Evolutionary conservation across 2,888 invertebrate species (phyloP).

Genomic region (Pasiphila rectangulata): DNA sequence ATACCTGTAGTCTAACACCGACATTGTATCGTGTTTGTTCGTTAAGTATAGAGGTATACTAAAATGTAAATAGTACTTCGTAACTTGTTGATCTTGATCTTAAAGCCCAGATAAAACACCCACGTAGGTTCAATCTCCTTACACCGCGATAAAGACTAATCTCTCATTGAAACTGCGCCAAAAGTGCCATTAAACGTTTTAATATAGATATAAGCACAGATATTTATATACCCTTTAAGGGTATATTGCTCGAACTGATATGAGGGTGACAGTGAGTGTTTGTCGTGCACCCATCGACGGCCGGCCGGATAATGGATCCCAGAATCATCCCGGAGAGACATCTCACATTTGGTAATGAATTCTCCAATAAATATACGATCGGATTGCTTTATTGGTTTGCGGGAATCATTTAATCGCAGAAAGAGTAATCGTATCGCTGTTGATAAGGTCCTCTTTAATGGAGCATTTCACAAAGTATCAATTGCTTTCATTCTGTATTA

Average conservation of each 20-base stretch:
- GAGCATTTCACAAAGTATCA: too few species aligned
- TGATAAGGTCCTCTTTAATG: not conserved
- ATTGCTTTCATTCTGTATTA: too few species aligned
- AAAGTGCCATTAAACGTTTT: not conserved
- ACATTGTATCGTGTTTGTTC: too few species aligned
- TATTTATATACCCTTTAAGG: slow-evolving; percentile 8
- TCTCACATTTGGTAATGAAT: slow-evolving; percentile 57
- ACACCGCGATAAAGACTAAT: slow-evolving; percentile 11
- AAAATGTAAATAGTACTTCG: too few species aligned
- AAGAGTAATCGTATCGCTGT: not conserved
- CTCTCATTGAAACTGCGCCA: slow-evolving; percentile 14
- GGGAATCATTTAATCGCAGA: slow-evolving; percentile 13
- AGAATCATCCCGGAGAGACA: slow-evolving; percentile 40
- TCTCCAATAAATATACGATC: slow-evolving; percentile 49
- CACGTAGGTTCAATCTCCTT: not conserved
- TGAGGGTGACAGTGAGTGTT: slow-evolving; percentile 60
- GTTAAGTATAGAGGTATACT: too few species aligned
- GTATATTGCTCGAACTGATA: slow-evolving; percentile 24
- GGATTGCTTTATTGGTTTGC: slow-evolving; percentile 40
- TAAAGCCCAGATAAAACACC: not conserved
- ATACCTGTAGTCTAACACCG: too few species aligned
- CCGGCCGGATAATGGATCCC: slow-evolving; percentile 65
- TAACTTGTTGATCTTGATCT: too few species aligned
- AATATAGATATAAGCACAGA: slow-evolving; percentile 2
- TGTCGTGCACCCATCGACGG: slow-evolving; percentile 59